Conservation (phyloP, 1,140 invertebrate species). For the Tetraneura akinire region DNA sequence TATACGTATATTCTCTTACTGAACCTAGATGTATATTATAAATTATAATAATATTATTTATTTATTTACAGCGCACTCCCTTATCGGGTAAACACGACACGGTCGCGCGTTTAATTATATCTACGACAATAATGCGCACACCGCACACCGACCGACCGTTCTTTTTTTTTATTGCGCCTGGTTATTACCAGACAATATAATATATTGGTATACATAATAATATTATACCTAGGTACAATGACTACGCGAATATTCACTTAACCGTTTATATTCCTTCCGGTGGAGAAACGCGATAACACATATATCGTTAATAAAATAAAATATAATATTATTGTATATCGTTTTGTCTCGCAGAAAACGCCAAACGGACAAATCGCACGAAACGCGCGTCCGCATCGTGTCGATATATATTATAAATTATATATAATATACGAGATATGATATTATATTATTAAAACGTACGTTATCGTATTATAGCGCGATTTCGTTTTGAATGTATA, state of each 20-base stretch:
- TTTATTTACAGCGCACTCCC: background rate
- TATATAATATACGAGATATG: too few relatives aligned
- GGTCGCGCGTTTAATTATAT: conserved; percentile 19
- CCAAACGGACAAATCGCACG: background rate
- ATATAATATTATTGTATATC: too few relatives aligned
- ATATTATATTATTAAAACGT: too few relatives aligned
- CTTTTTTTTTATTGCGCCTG: too few relatives aligned
- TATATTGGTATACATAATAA: background rate
- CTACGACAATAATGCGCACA: too few relatives aligned
- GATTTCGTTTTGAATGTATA: conserved; percentile 1
- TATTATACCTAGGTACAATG: too few relatives aligned
- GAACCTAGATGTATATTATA: too few relatives aligned
- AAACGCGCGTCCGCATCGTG: background rate
- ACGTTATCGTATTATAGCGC: too few relatives aligned
- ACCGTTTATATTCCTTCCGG: background rate
- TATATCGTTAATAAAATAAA: too few relatives aligned
- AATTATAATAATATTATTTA: background rate
- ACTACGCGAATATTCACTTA: conserved; percentile 28
- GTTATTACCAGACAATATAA: too few relatives aligned
- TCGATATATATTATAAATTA: background rate
- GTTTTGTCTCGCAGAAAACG: background rate
- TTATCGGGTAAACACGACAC: conserved; percentile 29
- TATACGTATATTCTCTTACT: too few relatives aligned
- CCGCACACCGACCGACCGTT: background rate
- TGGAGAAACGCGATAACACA: too few relatives aligned